Evolutionary conservation across 2,797 vertebrate species (phyloP).

Genomic region (Channa striata): DNA sequence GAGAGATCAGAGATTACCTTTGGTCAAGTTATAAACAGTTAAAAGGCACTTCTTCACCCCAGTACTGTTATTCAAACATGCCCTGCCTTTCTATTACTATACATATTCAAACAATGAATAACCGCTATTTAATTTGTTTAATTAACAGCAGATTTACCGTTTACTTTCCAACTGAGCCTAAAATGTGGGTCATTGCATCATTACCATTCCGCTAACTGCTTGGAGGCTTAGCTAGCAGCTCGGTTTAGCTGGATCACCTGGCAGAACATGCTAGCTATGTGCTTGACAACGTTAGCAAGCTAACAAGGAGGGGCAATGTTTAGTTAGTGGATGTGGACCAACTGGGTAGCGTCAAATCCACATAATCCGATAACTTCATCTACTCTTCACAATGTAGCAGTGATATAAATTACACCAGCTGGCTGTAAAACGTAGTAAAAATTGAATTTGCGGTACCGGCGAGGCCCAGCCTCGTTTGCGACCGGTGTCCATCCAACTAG

Average conservation of each 20-base stretch:
- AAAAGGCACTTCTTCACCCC: neutral
- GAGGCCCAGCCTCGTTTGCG: conserved; percentile 61
- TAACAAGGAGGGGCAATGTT: conserved; percentile 73
- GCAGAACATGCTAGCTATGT: conserved; percentile 40
- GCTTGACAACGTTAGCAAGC: conserved; percentile 57
- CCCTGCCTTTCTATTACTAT: neutral
- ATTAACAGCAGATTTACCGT: neutral
- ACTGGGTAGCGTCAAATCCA: neutral
- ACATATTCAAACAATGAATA: neutral
- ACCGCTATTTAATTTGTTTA: neutral
- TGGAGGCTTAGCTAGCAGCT: conserved; percentile 43
- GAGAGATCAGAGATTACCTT: neutral
- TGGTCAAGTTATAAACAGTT: conserved; percentile 1
- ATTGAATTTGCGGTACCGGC: conserved; percentile 36
- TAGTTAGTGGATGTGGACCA: conserved; percentile 41
- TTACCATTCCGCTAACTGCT: conserved; percentile 7
- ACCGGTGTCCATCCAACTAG: conserved; percentile 68
- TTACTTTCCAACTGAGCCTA: neutral
- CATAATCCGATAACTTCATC: neutral
- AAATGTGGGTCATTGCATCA: conserved; percentile 26
- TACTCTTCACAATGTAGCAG: neutral
- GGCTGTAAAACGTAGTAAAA: neutral
- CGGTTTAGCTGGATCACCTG: conserved; percentile 54
- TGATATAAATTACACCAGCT: neutral
- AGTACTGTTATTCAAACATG: neutral